A percentile compares a stretch with the other conserved stretches of the same genome.
These are phyloP conservation scores for Elymnias hypermnestra DNA, from an alignment of 1,140 invertebrate genomes.

Conservation along the genomic window DNA sequence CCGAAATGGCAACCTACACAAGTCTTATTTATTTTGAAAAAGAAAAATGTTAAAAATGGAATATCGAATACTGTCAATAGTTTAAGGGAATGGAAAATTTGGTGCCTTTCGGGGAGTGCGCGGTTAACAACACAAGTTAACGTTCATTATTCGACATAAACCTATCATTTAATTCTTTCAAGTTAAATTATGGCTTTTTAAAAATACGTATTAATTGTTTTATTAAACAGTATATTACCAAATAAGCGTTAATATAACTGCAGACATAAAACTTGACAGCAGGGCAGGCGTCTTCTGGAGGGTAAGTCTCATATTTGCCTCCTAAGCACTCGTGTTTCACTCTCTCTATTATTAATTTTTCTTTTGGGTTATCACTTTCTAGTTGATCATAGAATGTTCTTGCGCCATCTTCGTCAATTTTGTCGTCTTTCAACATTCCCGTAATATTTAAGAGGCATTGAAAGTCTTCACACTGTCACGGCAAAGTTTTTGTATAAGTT, in stretches of 20 bases:
- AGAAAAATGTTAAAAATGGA: too few species aligned
- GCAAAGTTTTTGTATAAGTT: neutral
- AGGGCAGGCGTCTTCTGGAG: slow-evolving; percentile 22
- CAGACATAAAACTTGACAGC: slow-evolving; percentile 28
- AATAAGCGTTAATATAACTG: slow-evolving; percentile 15
- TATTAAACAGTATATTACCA: slow-evolving; percentile 16
- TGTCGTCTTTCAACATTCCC: slow-evolving; percentile 22
- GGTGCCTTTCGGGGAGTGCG: too few species aligned
- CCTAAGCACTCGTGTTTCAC: slow-evolving; percentile 23
- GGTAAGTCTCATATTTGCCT: slow-evolving; percentile 21
- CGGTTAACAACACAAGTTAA: too few species aligned
- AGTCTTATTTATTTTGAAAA: too few species aligned
- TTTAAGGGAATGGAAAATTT: too few species aligned
- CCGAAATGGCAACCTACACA: too few species aligned
- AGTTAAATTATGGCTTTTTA: too few species aligned
- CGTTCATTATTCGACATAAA: too few species aligned
- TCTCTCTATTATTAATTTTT: slow-evolving; percentile 16
- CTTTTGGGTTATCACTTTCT: slow-evolving; percentile 16
- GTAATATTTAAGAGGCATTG: slow-evolving; percentile 25
- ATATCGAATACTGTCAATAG: too few species aligned
- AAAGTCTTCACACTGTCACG: slow-evolving; percentile 29
- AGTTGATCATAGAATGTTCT: slow-evolving; percentile 19
- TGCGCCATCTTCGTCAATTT: slow-evolving; percentile 25
- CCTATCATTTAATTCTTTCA: too few species aligned
- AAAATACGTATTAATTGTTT: too few species aligned